Percentiles rank a stretch among this genome's conserved stretches.
phyloP scores from a whole-genome alignment of 2,888 invertebrate species.

The Latheticus oryzae region DNA sequence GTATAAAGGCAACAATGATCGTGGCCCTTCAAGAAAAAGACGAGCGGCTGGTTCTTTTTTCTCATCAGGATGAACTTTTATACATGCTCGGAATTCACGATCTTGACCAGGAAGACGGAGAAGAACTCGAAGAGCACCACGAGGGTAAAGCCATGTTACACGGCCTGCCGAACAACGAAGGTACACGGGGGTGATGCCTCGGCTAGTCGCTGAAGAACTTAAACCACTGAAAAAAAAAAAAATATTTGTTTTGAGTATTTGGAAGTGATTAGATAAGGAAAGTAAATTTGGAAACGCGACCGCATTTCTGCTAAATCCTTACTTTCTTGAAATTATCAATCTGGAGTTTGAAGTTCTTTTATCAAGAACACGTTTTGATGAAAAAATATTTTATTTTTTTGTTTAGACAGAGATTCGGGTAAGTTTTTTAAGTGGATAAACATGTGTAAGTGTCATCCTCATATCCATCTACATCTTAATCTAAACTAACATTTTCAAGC shows the following conservation, averaged over 20 bases:
- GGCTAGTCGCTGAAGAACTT: conserved; percentile 64
- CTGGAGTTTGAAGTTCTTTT: no score
- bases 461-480: no score
- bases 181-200: conserved; percentile 81
- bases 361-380: no score
- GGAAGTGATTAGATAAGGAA: conserved; percentile 41
- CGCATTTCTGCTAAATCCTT: no score
- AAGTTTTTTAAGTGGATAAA: no score
- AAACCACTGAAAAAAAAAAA: conserved; percentile 70
- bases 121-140: conserved; percentile 77
- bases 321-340: no score
- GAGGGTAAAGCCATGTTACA: conserved; percentile 81
- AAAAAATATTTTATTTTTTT: no score
- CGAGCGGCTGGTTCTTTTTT: conserved; percentile 66
- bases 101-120: conserved; percentile 71
- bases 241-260: neutral
- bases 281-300: no score
- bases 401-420: no score
- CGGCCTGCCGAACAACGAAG: conserved; percentile 79
- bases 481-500: no score
- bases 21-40: conserved; percentile 74
- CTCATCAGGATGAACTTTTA: conserved; percentile 68
- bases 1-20: conserved; percentile 71
- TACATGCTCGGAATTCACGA: conserved; percentile 77
- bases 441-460: no score